These are phyloP conservation scores for Petrocephalus microphthalmus DNA, from an alignment of 2,113 vertebrate species.

Conservation along the genomic window DNA sequence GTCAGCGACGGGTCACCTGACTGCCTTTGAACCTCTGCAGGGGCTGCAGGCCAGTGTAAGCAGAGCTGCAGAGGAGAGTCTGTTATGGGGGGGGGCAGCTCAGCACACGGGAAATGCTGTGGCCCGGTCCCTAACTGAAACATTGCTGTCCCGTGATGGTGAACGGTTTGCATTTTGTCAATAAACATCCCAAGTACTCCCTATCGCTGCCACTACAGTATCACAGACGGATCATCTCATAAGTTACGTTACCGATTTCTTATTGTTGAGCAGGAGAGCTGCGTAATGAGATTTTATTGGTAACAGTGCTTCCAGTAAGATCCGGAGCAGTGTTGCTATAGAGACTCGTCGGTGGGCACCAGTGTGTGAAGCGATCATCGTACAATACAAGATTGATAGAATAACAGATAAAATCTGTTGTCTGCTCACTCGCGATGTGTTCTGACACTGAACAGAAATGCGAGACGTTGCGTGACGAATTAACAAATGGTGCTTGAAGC, in stretches of 20 bases:
- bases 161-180: constrained; percentile 85
- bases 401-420: constrained; percentile 79
- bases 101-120: constrained; percentile 39
- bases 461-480: constrained; percentile 63
- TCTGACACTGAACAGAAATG: constrained; percentile 77
- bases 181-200: constrained; percentile 84
- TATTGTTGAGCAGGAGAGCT: constrained; percentile 91
- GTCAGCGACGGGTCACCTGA: background rate
- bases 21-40: background rate
- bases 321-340: constrained; percentile 90
- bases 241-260: constrained; percentile 88
- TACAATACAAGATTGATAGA: constrained; percentile 45
- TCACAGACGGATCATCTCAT: constrained; percentile 80
- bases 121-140: constrained; percentile 73
- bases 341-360: constrained; percentile 79
- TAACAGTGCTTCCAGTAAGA: constrained; percentile 81
- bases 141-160: constrained; percentile 79
- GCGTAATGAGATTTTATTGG: constrained; percentile 97
- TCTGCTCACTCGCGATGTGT: constrained; percentile 65
- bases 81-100: background rate
- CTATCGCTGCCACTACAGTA: constrained; percentile 73
- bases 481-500: constrained; percentile 71
- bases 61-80: no score
- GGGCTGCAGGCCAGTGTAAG: background rate
- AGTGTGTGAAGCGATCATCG: constrained; percentile 77